Percentiles rank a stretch among this genome's conserved stretches.
Conservation (phyloP, 2,888 invertebrate genomes). For the Lasius platythorax region DNA sequence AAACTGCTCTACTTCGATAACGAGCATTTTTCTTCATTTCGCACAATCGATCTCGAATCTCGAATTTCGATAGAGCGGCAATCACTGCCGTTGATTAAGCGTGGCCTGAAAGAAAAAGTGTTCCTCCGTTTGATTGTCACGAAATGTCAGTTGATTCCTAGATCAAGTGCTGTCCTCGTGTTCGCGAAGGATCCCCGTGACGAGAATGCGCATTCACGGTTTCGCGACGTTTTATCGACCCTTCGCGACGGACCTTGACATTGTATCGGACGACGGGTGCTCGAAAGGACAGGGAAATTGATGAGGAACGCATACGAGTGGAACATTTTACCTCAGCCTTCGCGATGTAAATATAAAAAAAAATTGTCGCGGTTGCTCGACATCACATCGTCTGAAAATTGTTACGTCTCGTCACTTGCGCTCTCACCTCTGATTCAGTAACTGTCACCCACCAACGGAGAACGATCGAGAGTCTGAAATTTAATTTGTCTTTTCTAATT, state of each 20-base stretch:
- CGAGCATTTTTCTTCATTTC: background rate
- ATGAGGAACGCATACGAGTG: background rate
- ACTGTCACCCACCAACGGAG: slow-evolving; percentile 26
- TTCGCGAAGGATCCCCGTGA: slow-evolving; percentile 65
- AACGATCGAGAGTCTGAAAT: slow-evolving; percentile 30
- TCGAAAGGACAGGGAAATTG: background rate
- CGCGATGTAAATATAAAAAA: background rate
- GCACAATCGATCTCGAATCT: slow-evolving; percentile 4
- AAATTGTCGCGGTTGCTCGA: background rate
- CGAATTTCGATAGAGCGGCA: slow-evolving; percentile 48
- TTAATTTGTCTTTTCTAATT: slow-evolving; percentile 12
- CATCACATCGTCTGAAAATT: background rate
- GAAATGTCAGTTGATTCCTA: slow-evolving; percentile 72
- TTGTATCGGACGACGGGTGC: background rate
- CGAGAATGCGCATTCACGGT: slow-evolving; percentile 57
- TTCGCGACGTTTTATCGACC: slow-evolving; percentile 27
- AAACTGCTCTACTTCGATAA: background rate
- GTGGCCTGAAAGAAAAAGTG: slow-evolving; percentile 67
- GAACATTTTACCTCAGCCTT: background rate
- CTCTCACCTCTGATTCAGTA: slow-evolving; percentile 18
- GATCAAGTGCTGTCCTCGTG: slow-evolving; percentile 70
- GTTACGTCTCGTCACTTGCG: background rate
- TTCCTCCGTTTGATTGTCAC: slow-evolving; percentile 66
- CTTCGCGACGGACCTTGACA: slow-evolving; percentile 16
- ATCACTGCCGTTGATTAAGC: slow-evolving; percentile 70